Base-by-base conservation (phyloP, 2,888 invertebrate species). In the Formica aserva region DNA sequence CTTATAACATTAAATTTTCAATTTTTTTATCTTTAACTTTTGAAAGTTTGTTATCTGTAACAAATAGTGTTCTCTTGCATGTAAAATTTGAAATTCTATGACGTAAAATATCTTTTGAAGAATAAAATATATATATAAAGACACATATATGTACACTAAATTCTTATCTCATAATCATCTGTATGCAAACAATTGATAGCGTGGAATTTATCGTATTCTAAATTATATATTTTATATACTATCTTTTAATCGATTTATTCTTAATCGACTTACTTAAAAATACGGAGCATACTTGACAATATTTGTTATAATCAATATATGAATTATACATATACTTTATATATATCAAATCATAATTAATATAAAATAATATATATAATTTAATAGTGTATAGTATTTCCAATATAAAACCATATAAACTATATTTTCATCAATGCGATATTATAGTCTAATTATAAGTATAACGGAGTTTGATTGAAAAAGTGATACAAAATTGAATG, bases 11-110 rank as follows among this genome's bases (percentile, higher is more conserved):
- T 2, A 13, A 26, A 66, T 38, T 66, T 76, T 38, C n/a, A 18
- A 18, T 55, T 26, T 26, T 32, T 18, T 62, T 62, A 75, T 63
- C 45, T 32, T 29, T 15, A 38, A 76, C 35, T 76, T 52, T 38
- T n/a, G 5, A 52, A 65, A 76, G 52, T 66, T 66, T 60, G n/a
- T 35, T 13, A 71, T 26, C 55, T 38, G n/a, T 41, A 13, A 26
- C 52, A 66, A 66, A 76, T 55, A 22, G 13, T 26, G 15, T n/a
- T 45, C 11, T 38, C 52, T 62, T 2, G 18, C 22, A n/a, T 26
- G 15, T 18, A 8, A 8, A n/a, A 52, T 66, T 26, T 26, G 8
- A 26, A 45, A 15, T 45, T 48, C 4, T 26, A n/a, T 55, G 0
- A 52, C 8, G 52, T 26, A 35, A 66, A 38, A n/a, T 48, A 52